Percentiles rank a stretch among this genome's conserved stretches.
These are phyloP conservation scores for Elephas maximus DNA, from an alignment of 2,113 vertebrate genomes.

Conservation along the genomic window DNA sequence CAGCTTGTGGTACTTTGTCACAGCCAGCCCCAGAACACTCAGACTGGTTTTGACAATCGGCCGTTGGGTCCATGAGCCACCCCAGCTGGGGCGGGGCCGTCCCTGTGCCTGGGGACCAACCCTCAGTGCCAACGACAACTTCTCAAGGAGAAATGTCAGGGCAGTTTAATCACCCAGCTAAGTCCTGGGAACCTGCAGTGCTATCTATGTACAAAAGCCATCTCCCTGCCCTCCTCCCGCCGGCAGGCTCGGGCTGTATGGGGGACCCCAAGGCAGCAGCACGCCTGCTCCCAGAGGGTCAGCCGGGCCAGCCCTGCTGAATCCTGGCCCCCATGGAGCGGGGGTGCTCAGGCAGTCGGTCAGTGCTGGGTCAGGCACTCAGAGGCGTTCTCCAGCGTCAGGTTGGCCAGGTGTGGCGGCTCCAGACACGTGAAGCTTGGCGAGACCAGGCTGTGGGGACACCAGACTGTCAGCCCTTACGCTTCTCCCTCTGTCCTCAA, in stretches of 20 bases:
- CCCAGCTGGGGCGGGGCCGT: not conserved
- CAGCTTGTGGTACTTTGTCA: no score
- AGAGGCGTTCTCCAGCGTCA: slow-evolving; percentile 63
- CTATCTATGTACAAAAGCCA: not conserved
- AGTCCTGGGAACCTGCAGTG: not conserved
- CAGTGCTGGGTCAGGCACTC: slow-evolving; percentile 71
- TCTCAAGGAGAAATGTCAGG: not conserved
- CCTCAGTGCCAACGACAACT: not conserved
- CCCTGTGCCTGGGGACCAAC: not conserved
- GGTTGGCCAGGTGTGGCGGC: slow-evolving; percentile 48
- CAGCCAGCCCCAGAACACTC: no score
- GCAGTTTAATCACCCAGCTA: slow-evolving; percentile 64
- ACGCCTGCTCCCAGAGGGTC: not conserved
- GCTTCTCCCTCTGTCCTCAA: accelerated
- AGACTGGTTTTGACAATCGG: no score
- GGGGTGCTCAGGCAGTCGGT: accelerated
- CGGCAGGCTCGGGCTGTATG: accelerated
- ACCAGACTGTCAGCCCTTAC: not conserved
- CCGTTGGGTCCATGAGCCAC: not conserved
- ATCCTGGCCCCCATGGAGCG: accelerated
- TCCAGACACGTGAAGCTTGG: slow-evolving; percentile 65
- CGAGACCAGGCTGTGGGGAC: slow-evolving; percentile 32
- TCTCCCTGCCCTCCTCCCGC: not conserved
- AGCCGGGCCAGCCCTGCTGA: not conserved
- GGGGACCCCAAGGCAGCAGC: not conserved